Conservation (phyloP, 2,113 vertebrate genomes). For the Cryptomyrus ogoouensis region DNA sequence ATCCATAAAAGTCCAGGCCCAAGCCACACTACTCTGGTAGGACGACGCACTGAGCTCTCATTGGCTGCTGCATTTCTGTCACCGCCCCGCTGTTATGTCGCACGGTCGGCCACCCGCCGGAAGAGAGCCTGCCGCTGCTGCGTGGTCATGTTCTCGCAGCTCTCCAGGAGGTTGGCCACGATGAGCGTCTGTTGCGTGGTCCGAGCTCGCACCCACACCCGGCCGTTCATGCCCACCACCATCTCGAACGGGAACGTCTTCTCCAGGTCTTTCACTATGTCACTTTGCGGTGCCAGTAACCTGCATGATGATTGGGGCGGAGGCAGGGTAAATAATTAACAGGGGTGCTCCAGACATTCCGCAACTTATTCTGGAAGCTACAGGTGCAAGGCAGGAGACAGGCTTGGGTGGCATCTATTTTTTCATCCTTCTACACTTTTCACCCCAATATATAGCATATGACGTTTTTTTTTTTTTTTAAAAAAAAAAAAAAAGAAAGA, state of each 20-base stretch:
- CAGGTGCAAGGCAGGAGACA: not conserved
- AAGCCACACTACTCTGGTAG: too few species aligned
- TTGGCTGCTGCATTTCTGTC: not conserved
- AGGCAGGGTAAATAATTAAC: not conserved
- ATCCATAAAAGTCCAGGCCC: not conserved
- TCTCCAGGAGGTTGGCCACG: slow-evolving; percentile 83
- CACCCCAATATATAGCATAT: not conserved
- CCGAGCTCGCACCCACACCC: slow-evolving; percentile 82
- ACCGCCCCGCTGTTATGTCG: slow-evolving; percentile 6
- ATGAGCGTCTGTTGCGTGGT: slow-evolving; percentile 82
- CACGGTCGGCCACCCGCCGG: slow-evolving; percentile 61
- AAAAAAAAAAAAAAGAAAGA: too few species aligned
- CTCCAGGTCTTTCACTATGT: slow-evolving; percentile 76
- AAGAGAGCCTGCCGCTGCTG: slow-evolving; percentile 76
- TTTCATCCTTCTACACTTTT: not conserved
- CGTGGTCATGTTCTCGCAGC: slow-evolving; percentile 80
- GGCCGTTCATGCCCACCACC: slow-evolving; percentile 87
- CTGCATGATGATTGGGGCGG: slow-evolving; percentile 47
- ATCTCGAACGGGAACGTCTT: slow-evolving; percentile 81
- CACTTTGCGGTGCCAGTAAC: slow-evolving; percentile 73
- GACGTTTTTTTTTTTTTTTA: too few species aligned
- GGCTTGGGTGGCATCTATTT: not conserved
- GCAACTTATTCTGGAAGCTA: not conserved
- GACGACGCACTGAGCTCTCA: too few species aligned
- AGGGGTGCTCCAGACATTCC: too few species aligned